Evolutionary conservation across 2,113 vertebrate genomes (phyloP).

Genomic region (Synodontis membranacea): DNA sequence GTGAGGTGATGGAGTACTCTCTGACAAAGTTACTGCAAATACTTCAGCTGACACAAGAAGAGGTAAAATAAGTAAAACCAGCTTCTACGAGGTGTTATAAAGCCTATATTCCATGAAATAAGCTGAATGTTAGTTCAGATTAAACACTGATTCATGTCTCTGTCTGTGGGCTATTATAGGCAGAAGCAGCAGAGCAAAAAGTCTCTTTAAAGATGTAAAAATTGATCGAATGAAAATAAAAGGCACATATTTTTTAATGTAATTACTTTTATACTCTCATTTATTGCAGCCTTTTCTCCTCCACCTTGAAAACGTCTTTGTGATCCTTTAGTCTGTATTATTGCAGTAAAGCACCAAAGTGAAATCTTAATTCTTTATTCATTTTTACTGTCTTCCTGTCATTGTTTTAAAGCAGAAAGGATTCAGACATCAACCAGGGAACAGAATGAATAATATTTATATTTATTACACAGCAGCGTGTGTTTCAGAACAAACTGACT

Average conservation of each 20-base stretch:
- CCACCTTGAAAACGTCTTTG: no score
- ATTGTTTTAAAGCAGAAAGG: no score
- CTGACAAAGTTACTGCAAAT: constrained; percentile 70
- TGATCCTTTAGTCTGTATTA: not conserved
- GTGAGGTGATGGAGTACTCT: constrained; percentile 74
- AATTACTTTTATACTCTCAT: no score
- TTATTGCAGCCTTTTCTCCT: not conserved
- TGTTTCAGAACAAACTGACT: not conserved
- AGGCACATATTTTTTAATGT: not conserved
- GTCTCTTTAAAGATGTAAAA: no score
- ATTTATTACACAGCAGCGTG: not conserved
- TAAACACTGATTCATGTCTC: not conserved
- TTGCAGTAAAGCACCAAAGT: not conserved
- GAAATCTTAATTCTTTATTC: not conserved
- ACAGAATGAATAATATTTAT: not conserved
- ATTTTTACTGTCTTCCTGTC: no score
- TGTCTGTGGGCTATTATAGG: not conserved
- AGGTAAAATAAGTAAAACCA: constrained; percentile 63
- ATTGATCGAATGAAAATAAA: not conserved
- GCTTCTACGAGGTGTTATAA: not conserved
- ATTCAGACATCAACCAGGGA: no score
- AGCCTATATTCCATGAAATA: not conserved
- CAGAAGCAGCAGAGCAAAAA: not conserved
- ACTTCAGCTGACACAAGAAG: constrained; percentile 67
- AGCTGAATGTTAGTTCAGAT: not conserved